phyloP scores from a whole-genome alignment of 2,888 invertebrate genomes.

The Lymantria monacha region DNA sequence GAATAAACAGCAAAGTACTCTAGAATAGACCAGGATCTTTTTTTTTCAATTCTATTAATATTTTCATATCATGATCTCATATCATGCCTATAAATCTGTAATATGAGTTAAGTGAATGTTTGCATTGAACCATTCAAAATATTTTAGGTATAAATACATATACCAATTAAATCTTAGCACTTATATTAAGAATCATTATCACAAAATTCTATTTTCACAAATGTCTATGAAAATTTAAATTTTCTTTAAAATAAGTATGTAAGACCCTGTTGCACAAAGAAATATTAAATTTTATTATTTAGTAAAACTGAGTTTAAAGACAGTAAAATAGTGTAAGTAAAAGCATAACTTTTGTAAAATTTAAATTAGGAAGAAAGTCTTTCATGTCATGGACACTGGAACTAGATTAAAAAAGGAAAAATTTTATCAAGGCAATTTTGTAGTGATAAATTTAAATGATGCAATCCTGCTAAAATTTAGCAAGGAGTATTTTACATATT shows the following conservation, averaged over 20 bases:
- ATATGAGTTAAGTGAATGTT: not conserved
- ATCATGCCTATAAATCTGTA: too few relatives aligned
- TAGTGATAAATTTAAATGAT: not conserved
- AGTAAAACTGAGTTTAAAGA: too few relatives aligned
- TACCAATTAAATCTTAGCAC: slow-evolving; percentile 30
- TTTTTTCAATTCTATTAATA: too few relatives aligned
- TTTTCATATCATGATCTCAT: too few relatives aligned
- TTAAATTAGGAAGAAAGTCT: too few relatives aligned
- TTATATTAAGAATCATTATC: slow-evolving; percentile 38
- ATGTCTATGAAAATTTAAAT: slow-evolving; percentile 8
- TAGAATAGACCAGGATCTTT: too few relatives aligned
- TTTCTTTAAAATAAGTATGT: slow-evolving; percentile 17
- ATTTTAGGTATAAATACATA: slow-evolving; percentile 16
- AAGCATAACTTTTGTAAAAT: too few relatives aligned
- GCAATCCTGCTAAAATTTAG: not conserved
- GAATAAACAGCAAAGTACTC: too few relatives aligned
- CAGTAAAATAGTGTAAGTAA: too few relatives aligned
- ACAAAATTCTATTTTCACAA: slow-evolving; percentile 42
- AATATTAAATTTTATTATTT: not conserved
- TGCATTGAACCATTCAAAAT: slow-evolving; percentile 35
- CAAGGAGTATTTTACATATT: not conserved
- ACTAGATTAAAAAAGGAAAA: too few relatives aligned
- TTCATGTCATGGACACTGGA: not conserved
- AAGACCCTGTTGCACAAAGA: slow-evolving; percentile 7
- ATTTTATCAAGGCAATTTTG: too few relatives aligned